Evolutionary conservation across 2,113 vertebrate species (phyloP).

Genomic region (Felis catus): DNA sequence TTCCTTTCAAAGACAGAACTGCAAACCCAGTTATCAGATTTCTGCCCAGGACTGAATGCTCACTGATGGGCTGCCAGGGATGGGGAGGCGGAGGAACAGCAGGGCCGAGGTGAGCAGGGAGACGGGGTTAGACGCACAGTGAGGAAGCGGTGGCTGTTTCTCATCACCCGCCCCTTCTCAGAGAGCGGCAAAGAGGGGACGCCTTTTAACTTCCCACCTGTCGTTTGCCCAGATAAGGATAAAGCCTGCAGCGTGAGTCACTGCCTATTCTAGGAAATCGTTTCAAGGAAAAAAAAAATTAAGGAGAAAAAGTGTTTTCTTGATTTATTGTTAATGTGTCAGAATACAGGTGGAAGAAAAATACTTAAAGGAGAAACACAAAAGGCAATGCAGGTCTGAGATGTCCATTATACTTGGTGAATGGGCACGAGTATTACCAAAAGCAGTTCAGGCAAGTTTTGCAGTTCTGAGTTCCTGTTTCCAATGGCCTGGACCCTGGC

Average conservation of each 20-base stretch:
- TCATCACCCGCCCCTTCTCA: not conserved
- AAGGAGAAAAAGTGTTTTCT: not conserved
- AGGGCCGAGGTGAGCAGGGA: not conserved
- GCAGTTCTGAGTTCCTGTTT: not conserved
- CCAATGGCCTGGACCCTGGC: not conserved
- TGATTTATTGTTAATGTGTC: not conserved
- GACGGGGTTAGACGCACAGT: rapidly evolving
- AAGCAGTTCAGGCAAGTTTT: not conserved
- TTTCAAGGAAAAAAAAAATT: not conserved
- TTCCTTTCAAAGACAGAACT: slow-evolving; percentile 14
- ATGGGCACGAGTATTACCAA: not conserved
- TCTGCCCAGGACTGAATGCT: not conserved
- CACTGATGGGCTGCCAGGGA: not conserved
- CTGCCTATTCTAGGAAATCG: not conserved
- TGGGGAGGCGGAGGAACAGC: not conserved
- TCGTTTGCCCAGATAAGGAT: not conserved
- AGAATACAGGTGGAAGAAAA: not conserved
- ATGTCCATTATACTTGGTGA: not conserved
- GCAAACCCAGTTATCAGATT: slow-evolving; percentile 11
- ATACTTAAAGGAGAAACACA: not conserved
- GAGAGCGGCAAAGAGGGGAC: not conserved
- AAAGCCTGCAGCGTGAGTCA: not conserved
- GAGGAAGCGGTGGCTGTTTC: rapidly evolving
- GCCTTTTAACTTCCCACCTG: not conserved
- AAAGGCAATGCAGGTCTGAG: not conserved